Conservation (phyloP, 2,888 invertebrate genomes). For the Chymomyza fuscimana region DNA sequence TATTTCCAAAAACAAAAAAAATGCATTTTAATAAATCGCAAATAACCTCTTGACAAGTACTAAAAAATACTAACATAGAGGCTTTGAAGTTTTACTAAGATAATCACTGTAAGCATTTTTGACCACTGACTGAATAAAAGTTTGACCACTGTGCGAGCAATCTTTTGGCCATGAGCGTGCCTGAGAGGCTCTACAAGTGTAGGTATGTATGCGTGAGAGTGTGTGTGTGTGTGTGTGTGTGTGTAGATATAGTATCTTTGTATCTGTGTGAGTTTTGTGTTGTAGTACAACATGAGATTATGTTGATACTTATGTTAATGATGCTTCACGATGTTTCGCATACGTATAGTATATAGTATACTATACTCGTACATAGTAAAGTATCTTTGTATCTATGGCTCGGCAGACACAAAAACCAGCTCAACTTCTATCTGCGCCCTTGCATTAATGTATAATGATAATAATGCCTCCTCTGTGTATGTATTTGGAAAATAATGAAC, state of each 20-base stretch:
- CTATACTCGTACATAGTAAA: conserved; percentile 4
- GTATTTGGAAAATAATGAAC: conserved; percentile 60
- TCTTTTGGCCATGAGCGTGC: conserved; percentile 19
- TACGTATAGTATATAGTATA: background rate
- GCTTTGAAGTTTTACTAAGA: too few relatives aligned
- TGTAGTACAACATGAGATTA: conserved; percentile 51
- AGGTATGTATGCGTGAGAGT: background rate
- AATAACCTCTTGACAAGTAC: too few relatives aligned
- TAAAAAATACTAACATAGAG: too few relatives aligned
- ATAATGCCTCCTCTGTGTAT: conserved; percentile 35
- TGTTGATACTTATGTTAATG: conserved; percentile 57
- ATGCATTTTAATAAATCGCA: too few relatives aligned
- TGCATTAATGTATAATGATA: conserved; percentile 49
- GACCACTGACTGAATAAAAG: too few relatives aligned
- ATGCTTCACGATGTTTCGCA: conserved; percentile 37
- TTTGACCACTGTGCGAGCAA: conserved; percentile 6
- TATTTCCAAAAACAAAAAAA: too few relatives aligned
- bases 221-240: background rate
- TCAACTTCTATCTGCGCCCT: background rate
- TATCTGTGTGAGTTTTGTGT: background rate
- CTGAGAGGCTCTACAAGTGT: background rate
- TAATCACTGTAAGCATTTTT: too few relatives aligned
- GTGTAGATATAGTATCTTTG: background rate
- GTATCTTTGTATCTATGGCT: conserved; percentile 19
- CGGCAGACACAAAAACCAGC: conserved; percentile 15